Base-by-base conservation (phyloP, 2,797 vertebrate species). In the Taenioides sp. region DNA sequence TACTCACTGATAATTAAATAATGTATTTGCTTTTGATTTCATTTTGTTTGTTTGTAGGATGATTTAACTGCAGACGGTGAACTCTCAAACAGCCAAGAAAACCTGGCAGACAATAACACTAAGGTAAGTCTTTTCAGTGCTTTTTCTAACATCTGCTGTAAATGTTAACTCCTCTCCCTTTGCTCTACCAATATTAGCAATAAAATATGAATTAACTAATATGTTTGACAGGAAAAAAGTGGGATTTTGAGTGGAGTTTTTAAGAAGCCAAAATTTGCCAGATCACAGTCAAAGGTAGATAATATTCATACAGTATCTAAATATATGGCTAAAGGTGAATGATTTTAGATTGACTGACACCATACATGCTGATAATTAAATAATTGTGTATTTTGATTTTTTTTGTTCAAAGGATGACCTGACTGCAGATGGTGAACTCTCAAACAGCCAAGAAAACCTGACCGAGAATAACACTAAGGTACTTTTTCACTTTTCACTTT, bases 321-420 rank as follows among this genome's bases (percentile, higher is more conserved):
- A 5, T 58, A 4, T 25, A 16, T 14, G 5, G 22, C 11, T 58
- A 10, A 11, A 58, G 10, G 2, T 28, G 58, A 31, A 17, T 18
- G 7, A 20, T 58, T 58, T 25, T 60, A 28, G 25, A 59, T 16
- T 16, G 1, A n/a, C 20, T n/a, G 20, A n/a, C 50, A 9, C 20
- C 20, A 3, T 5, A 3, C 10, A 20, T 27, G 34, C 7, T 7
- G 6, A 34, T 34, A 7, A 20, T 50, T n/a, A 23, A 3, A 54
- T 54, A 2, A 22, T 9, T 1, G 2, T 22, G 9, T 54, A 11
- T 54, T 54, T 22, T 27, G 4, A 31, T 4, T 31, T 34, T 34
- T 34, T 2, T 2, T 54, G 7, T 31, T 18, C 25, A 27, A 25
- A 92, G 90, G 90, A 89, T 7, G 80, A 89, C 66, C 31, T 91